Evolutionary conservation across 2,113 vertebrate species (phyloP), one percentile per base, ranked within the genome.

Genomic region (Acinonyx jubatus): DNA sequence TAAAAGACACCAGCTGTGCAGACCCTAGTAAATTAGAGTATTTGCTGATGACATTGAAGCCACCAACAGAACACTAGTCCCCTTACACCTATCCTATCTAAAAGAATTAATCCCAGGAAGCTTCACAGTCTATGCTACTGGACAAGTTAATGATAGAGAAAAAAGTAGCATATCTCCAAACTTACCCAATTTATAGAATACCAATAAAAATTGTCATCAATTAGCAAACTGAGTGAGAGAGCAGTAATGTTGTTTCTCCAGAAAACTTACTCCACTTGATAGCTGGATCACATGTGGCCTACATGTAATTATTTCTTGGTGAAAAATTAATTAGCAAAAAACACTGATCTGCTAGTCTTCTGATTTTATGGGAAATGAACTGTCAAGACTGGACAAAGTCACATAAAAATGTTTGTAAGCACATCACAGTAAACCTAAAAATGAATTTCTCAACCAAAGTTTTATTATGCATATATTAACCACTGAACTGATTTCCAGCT

Each of bases 11-110:
- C 98, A 8, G 0, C 81, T 98, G 97, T 97, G 97, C 93, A 98
- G 97, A 96, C 91, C 41, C 29, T 41, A 97, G 68, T 86, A 96
- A 97, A 78, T 89, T 71, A 83, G 41, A 97, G 91, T 73, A 92
- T 63, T 97, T 96, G 73, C 82, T 96, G 92, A 95, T 98, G 95
- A 97, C 78, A 96, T 21, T 97, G 97, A 98, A 97, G 97, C 33
- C 96, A 38, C 38, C 88, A 97, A 95, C 87, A 98, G 93, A 87
- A 74, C 19, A 10, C 52, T 90, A 73, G 38, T 76, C 73, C 90
- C 73, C 89, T 55, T 25, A 57, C 25, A 89, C 89, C 95, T 97
- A 89, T 96, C 81, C 94, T 76, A 95, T 86, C 69, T 91, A 96
- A 33, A 91, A 91, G 7, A 94, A 86, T 83, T 96, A 98, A 80